These are phyloP conservation scores for Podargus strigoides DNA, from an alignment of 2,797 vertebrate genomes.

Conservation along the genomic window DNA sequence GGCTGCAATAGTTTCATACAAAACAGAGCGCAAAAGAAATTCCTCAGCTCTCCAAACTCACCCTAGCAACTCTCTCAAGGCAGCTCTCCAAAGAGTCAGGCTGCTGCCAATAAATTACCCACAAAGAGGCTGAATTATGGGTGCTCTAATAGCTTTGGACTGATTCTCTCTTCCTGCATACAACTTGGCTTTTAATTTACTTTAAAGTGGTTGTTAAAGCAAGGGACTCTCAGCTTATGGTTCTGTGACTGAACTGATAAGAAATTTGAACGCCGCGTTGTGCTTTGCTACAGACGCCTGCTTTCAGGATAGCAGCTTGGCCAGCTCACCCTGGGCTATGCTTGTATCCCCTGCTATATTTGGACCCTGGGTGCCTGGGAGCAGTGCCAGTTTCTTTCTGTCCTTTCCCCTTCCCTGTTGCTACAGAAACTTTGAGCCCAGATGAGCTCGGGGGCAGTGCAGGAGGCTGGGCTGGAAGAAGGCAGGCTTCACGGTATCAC, in stretches of 20 bases:
- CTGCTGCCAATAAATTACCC: constrained; percentile 57
- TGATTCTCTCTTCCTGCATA: constrained; percentile 18
- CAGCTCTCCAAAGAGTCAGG: constrained; percentile 32
- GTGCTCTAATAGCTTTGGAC: constrained; percentile 40
- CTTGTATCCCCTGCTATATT: background rate
- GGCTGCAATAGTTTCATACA: background rate
- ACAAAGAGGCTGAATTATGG: constrained; percentile 48
- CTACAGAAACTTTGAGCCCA: background rate
- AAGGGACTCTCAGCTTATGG: background rate
- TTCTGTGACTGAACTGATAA: constrained; percentile 51
- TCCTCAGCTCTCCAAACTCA: background rate
- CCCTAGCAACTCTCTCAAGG: constrained; percentile 36
- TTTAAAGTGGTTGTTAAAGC: constrained; percentile 48
- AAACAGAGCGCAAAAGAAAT: background rate
- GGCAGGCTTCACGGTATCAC: background rate
- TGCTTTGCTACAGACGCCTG: background rate
- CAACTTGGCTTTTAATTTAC: constrained; percentile 57
- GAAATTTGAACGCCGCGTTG: background rate
- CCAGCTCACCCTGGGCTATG: background rate
- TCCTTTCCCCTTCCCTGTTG: background rate
- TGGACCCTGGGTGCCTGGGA: background rate
- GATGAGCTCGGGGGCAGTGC: background rate
- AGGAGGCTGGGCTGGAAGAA: background rate
- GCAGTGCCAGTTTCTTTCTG: background rate
- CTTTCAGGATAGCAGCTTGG: background rate